Percentiles rank a stretch among this genome's conserved stretches.
Evolutionary conservation across 2,888 invertebrate genomes (phyloP).

Genomic region (Helobdella robusta): DNA sequence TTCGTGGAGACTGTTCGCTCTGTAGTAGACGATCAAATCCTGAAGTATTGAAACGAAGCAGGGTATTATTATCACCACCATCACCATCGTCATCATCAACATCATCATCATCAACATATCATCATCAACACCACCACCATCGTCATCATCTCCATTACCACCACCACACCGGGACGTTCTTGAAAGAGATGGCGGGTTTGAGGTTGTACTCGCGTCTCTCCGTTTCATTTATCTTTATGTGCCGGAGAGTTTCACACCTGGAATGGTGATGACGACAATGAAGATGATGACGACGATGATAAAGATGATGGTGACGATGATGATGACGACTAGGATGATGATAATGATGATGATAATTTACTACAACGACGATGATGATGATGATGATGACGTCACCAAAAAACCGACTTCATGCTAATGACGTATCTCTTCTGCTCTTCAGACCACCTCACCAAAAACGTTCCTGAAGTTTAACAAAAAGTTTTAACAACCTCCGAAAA

Average conservation of each 20-base stretch:
- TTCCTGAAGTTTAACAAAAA: too few species aligned
- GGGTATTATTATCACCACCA: not conserved
- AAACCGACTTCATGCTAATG: conserved; percentile 10
- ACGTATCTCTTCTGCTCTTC: not conserved
- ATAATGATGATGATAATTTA: too few species aligned
- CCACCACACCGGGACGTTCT: not conserved
- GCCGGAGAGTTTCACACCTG: not conserved
- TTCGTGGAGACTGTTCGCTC: not conserved
- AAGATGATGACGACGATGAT: too few species aligned
- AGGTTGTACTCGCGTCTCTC: not conserved
- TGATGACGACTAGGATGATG: too few species aligned
- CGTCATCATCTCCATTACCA: not conserved
- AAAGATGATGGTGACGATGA: too few species aligned
- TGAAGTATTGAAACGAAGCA: not conserved
- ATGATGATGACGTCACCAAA: not conserved
- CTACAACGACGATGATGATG: too few species aligned
- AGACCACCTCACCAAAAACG: not conserved
- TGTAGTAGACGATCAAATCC: conserved; percentile 20
- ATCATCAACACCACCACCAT: too few species aligned
- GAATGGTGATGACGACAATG: not conserved
- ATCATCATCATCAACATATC: too few species aligned
- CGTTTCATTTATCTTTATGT: not conserved
- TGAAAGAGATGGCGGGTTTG: not conserved
- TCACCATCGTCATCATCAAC: too few species aligned
- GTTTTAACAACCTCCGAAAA: too few species aligned